These are phyloP conservation scores for Nipponacmea schrenckii DNA, from an alignment of 2,888 invertebrate species.

Conservation along the genomic window DNA sequence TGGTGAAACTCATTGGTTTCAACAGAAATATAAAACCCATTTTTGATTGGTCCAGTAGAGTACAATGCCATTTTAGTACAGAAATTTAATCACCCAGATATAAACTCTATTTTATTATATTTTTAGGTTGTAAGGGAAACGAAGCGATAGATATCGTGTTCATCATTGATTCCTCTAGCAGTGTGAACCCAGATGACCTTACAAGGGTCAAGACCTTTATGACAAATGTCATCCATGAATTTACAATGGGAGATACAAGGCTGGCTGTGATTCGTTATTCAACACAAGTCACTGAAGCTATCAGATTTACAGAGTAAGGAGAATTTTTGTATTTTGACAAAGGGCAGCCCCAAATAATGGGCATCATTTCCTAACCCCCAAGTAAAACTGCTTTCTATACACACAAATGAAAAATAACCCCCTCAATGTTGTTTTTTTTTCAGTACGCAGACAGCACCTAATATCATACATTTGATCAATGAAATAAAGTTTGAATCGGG, in stretches of 20 bases:
- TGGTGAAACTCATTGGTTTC: too few relatives aligned
- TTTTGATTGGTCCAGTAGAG: too few relatives aligned
- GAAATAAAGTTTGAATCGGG: not conserved
- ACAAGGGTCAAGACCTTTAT: not conserved
- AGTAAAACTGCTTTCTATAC: too few relatives aligned
- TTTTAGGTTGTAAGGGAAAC: slow-evolving; percentile 11
- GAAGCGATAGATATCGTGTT: slow-evolving; percentile 9
- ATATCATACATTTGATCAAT: not conserved
- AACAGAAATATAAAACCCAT: too few relatives aligned
- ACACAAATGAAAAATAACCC: too few relatives aligned
- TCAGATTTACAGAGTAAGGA: not conserved
- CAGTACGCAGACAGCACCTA: not conserved
- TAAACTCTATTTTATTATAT: not conserved
- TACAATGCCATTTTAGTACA: too few relatives aligned
- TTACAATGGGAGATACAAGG: not conserved
- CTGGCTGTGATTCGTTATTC: not conserved
- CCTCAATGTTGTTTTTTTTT: not conserved
- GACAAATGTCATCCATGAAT: not conserved
- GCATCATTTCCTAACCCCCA: too few relatives aligned
- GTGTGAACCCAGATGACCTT: slow-evolving; percentile 5
- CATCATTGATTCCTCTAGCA: slow-evolving; percentile 12
- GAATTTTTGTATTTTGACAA: too few relatives aligned
- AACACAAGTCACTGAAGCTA: not conserved
- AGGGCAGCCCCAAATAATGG: too few relatives aligned
- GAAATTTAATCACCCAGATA: too few relatives aligned